Base-by-base conservation (phyloP, 2,888 invertebrate genomes). In the Polietes domitor region DNA sequence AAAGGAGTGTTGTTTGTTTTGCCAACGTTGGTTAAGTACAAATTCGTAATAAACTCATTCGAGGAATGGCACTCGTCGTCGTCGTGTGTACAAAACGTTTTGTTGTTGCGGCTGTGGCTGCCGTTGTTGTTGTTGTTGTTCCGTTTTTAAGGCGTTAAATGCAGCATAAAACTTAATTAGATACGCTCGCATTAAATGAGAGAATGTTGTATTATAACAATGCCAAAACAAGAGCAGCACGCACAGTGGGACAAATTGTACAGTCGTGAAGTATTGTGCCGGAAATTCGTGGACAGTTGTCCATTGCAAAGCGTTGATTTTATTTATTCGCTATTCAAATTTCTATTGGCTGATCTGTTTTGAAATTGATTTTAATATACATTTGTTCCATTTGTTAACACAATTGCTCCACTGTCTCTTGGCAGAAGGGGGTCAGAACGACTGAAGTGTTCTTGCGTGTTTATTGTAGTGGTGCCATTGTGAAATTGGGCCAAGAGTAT, bases 111-210 rank as follows among this genome's bases (percentile, higher is more conserved):
- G 32, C 63, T 76, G 53, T 72, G 71, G 55, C n/a, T 50, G 65
- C 58, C n/a, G 21, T 50, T 71, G 26, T 28, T 10, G 41, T 43
- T 19, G 28, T 72, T 76, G 71, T 55, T 73, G 37, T 41, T 61
- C 72, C 58, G 32, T 74, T 75, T 80, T 80, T 78, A 78, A 80
- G 83, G 83, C 83, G 83, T 78, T 84, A 80, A 84, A 80, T 80
- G 83, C 80, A 84, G 83, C 77, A 84, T 84, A 75, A 84, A 84
- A 84, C 80, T 80, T 84, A 84, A 84, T 84, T 84, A 84, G 83
- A 84, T 80, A 84, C 80, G 83, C 77, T 84, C 71, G 77, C 71
- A 75, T 84, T 78, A 80, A 84, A 78, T 72, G 58, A 68, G 74
- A 80, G 75, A 77, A 83, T 74, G 68, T 74, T 26, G 47, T 58